phyloP scores from a whole-genome alignment of 2,888 invertebrate genomes.

The Choreutis nemorana region DNA sequence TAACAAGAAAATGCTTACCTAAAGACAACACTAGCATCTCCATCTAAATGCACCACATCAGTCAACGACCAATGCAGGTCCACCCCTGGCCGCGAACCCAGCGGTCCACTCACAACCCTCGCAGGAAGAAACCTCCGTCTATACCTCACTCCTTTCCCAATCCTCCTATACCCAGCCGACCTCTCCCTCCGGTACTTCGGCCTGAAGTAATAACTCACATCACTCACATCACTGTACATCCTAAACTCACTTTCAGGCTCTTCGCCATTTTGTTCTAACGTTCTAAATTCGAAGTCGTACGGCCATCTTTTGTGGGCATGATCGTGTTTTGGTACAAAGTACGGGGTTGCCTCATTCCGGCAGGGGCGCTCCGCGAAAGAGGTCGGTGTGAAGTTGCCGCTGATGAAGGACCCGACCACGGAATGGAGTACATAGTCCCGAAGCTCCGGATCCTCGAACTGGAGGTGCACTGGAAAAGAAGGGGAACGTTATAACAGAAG shows the following conservation, averaged over 20 bases:
- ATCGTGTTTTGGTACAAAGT: conserved; percentile 41
- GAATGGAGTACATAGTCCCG: conserved; percentile 50
- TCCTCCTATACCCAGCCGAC: conserved; percentile 17
- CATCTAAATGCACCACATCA: conserved; percentile 40
- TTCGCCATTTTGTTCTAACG: conserved; percentile 3
- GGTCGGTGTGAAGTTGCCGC: conserved; percentile 55
- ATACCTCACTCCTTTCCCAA: conserved; percentile 25
- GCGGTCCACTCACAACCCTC: conserved; percentile 39
- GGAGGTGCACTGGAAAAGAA: conserved; percentile 46
- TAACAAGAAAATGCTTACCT: conserved; percentile 31
- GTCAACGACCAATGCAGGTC: conserved; percentile 44
- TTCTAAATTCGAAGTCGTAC: conserved; percentile 18
- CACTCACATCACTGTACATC: conserved; percentile 15
- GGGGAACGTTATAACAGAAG: too few relatives aligned
- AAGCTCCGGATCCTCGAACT: conserved; percentile 30
- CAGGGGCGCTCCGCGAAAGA: conserved; percentile 38
- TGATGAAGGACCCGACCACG: conserved; percentile 36
- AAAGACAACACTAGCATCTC: conserved; percentile 52
- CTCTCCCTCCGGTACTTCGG: conserved; percentile 34
- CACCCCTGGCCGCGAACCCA: conserved; percentile 28
- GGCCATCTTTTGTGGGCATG: conserved; percentile 34
- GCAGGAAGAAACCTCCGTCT: conserved; percentile 36
- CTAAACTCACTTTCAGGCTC: conserved; percentile 5
- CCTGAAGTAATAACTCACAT: conserved; percentile 38
- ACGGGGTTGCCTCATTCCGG: conserved; percentile 31